Evolutionary conservation across 2,113 vertebrate species (phyloP), one percentile per base, ranked within the genome.

Genomic region (Phalacrocorax pelagicus): DNA sequence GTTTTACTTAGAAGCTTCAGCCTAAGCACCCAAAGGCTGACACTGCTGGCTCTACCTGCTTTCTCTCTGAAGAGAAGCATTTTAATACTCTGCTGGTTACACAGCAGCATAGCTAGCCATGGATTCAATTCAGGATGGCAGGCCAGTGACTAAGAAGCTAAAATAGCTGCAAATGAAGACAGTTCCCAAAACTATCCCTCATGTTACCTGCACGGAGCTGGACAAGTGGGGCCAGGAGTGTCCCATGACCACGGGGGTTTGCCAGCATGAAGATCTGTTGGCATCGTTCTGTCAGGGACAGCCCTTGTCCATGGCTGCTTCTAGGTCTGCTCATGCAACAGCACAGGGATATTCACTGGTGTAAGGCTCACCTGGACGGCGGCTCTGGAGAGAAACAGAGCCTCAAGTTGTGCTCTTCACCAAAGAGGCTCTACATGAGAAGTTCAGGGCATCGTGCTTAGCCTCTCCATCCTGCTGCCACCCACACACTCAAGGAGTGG

Each of bases 161-260:
- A 93, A 96, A 96, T 88, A 95, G 75, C 67, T 78, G 38, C 82
- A 81, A 74, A 95, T 86, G 67, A n/a, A 79, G 83, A 80, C 38
- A 58, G 80, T 72, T 88, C 67, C 71, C 20, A 4, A 93, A 92
- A 73, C 18, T 49, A 82, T n/a, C 42, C 36, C 71, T 82, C 1
- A 0, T 17, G 8, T 62, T 81, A 47, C 44, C 89, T 49, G 23
- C 18, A 9, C 0, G 3, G 36, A 12, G 20, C 7, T 3, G 3
- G 44, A 40, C 2, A 2, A 72, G 30, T 1, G 3, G 27, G 54
- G 46, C 11, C 3, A 1, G 26, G 6, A 26, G 34, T 52, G 32
- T 38, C 86, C 5, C 2, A 8, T 15, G 42, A 78, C 57, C 46
- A 9, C 71, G 8, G 30, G 30, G 30, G 19, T 32, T 61, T 81